Conservation (phyloP, 2,113 vertebrate genomes). For the Eolophus roseicapilla region DNA sequence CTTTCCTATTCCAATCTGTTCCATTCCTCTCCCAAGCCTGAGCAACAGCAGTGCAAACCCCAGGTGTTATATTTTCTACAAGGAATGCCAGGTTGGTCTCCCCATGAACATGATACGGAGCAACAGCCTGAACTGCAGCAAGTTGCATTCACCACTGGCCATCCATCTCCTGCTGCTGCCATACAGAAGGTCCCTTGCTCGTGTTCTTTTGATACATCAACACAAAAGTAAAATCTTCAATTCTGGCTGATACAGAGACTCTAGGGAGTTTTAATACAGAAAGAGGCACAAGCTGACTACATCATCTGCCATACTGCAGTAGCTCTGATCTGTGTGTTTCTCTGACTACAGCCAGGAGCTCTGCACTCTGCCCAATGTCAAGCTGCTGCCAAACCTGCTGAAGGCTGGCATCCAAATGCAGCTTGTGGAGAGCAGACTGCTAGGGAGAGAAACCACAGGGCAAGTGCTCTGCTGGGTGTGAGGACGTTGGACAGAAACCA, state of each 20-base stretch:
- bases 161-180: not conserved
- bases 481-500: not conserved
- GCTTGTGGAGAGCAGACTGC: not conserved
- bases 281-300: not conserved
- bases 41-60: not conserved
- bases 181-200: not conserved
- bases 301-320: not conserved
- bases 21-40: not conserved
- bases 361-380: not conserved
- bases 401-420: not conserved
- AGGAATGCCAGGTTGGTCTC: not conserved
- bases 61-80: not conserved
- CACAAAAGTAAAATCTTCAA: not conserved
- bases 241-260: not conserved
- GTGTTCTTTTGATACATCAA: not conserved
- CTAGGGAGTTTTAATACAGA: not conserved
- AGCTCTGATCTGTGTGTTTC: not conserved
- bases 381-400: not conserved
- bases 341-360: not conserved
- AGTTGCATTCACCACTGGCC: not conserved
- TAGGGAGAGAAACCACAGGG: not conserved
- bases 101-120: not conserved
- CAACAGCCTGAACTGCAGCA: not conserved
- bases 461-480: not conserved
- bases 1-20: not conserved